These are phyloP conservation scores for Parnassius orleans DNA, from an alignment of 2,888 invertebrate genomes.

Conservation along the genomic window DNA sequence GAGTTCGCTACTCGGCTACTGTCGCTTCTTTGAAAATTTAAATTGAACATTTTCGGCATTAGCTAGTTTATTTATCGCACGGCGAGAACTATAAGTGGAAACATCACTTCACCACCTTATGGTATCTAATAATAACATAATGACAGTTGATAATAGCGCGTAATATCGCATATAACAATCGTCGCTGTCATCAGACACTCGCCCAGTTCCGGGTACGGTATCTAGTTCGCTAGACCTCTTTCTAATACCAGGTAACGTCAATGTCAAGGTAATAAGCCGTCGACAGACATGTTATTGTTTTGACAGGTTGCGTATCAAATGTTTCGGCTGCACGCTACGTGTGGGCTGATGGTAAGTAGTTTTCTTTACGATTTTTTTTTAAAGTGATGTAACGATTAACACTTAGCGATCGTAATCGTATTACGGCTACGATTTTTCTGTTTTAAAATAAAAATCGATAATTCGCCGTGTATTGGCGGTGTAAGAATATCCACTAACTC, in stretches of 20 bases:
- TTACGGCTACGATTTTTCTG: no score
- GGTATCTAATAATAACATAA: constrained; percentile 24
- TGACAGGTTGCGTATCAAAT: constrained; percentile 9
- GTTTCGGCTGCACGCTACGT: constrained; percentile 3
- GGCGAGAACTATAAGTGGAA: no score
- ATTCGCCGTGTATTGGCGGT: no score
- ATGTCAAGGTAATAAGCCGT: constrained; percentile 29
- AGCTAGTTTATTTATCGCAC: no score
- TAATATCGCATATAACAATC: constrained; percentile 31
- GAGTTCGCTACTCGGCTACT: no score
- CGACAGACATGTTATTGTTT: constrained; percentile 5
- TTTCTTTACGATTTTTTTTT: no score
- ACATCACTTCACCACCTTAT: background rate
- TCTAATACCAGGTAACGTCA: constrained; percentile 48
- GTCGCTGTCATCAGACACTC: constrained; percentile 45
- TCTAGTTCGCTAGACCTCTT: constrained; percentile 52
- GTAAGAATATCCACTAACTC: no score
- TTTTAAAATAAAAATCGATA: no score
- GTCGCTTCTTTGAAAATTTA: no score
- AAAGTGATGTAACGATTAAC: no score
- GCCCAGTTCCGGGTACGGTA: constrained; percentile 56
- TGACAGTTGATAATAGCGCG: constrained; percentile 11
- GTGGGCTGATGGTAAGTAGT: background rate
- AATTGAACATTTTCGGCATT: no score
- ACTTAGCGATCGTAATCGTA: no score